These are phyloP conservation scores for Menidia beryllina DNA, from an alignment of 2,113 vertebrate genomes.

Conservation along the genomic window DNA sequence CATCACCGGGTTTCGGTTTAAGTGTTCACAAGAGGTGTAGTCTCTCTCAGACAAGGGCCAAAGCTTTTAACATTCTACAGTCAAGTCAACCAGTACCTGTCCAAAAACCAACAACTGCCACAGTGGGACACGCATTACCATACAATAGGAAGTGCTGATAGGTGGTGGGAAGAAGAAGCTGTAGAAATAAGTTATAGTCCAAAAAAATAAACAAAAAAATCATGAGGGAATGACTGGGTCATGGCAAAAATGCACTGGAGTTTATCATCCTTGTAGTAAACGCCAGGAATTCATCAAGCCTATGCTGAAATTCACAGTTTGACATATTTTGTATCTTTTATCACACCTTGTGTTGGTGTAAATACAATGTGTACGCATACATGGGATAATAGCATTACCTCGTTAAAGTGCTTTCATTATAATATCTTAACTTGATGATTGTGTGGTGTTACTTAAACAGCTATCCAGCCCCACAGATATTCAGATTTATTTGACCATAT, in stretches of 20 bases:
- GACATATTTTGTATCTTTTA: not conserved
- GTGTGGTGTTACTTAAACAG: not conserved
- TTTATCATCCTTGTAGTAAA: not conserved
- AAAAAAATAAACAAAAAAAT: not conserved
- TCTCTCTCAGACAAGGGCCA: not conserved
- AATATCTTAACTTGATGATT: not conserved
- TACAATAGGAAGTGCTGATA: not conserved
- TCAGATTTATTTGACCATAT: not conserved
- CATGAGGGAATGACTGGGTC: not conserved
- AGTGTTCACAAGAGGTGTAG: not conserved
- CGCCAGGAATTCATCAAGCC: not conserved
- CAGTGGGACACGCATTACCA: constrained; percentile 1
- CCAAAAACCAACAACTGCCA: not conserved
- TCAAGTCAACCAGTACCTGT: not conserved
- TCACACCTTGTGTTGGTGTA: not conserved
- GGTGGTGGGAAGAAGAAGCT: not conserved
- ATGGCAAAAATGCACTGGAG: not conserved
- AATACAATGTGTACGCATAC: not conserved
- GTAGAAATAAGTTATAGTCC: not conserved
- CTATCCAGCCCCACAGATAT: not conserved
- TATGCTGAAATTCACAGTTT: not conserved
- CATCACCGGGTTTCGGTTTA: constrained; percentile 15
- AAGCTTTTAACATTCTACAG: not conserved
- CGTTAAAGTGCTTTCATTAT: not conserved
- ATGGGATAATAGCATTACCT: too few species aligned